Conservation (phyloP, 2,888 invertebrate genomes). For the Crocallis elinguaria region DNA sequence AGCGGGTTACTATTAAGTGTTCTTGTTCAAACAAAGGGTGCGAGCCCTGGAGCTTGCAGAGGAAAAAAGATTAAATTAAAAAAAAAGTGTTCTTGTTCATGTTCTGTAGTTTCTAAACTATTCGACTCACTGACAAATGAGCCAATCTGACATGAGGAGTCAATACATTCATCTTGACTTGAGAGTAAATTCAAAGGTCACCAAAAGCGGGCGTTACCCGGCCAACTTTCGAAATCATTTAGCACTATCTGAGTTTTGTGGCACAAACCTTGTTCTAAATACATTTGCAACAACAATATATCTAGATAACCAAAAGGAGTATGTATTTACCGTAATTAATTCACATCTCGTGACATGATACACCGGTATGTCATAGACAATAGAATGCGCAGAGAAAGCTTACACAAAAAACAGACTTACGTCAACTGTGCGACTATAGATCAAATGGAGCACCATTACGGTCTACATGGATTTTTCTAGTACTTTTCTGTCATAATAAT, state of each 20-base stretch:
- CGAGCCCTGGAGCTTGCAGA: too few relatives aligned
- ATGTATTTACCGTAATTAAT: conserved; percentile 26
- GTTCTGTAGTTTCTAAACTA: too few relatives aligned
- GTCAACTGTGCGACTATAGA: conserved; percentile 24
- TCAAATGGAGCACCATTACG: conserved; percentile 20
- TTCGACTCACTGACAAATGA: too few relatives aligned
- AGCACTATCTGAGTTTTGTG: not conserved
- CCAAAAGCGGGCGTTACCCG: too few relatives aligned
- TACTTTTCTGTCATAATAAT: conserved; percentile 21
- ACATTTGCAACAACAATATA: not conserved
- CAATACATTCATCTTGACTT: too few relatives aligned
- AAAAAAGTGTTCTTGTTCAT: too few relatives aligned
- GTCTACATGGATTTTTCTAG: conserved; percentile 25
- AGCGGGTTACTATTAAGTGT: too few relatives aligned
- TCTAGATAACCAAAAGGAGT: not conserved
- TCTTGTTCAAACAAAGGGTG: too few relatives aligned
- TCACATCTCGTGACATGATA: conserved; percentile 28
- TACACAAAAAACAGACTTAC: conserved; percentile 38
- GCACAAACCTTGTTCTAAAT: not conserved
- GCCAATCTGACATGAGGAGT: too few relatives aligned
- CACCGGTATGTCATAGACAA: conserved; percentile 29
- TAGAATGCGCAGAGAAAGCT: conserved; percentile 48
- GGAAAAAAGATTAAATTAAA: too few relatives aligned
- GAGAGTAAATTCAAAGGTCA: too few relatives aligned
- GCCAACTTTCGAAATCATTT: too few relatives aligned